Conservation (phyloP, 2,797 vertebrate species). For the Simalia tracyae region DNA sequence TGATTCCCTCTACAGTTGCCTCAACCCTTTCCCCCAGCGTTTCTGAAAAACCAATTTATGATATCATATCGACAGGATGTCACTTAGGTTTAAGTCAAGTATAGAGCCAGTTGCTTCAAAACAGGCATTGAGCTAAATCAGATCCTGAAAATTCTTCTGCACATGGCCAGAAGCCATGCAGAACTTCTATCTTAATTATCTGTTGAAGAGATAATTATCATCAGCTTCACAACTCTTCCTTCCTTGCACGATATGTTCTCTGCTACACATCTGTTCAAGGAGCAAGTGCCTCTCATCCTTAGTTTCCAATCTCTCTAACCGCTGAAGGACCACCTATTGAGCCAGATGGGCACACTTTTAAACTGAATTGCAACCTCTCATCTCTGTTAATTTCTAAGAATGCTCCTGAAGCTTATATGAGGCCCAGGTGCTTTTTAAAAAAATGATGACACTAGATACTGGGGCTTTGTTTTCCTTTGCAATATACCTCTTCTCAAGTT, state of each 20-base stretch:
- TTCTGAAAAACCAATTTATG: not conserved
- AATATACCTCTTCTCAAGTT: not conserved
- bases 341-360: not conserved
- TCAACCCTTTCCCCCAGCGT: not conserved
- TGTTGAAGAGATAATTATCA: not conserved
- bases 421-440: not conserved
- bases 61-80: slow-evolving; percentile 11
- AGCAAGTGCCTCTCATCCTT: not conserved
- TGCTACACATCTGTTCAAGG: not conserved
- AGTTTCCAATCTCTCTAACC: not conserved
- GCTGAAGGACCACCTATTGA: not conserved
- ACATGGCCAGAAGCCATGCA: not conserved
- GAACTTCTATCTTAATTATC: not conserved
- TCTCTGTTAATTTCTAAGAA: not conserved
- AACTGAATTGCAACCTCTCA: not conserved
- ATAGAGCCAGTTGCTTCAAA: not conserved
- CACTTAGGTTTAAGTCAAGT: not conserved
- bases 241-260: not conserved
- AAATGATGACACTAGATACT: not conserved
- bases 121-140: not conserved
- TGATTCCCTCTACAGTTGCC: not conserved
- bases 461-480: not conserved
- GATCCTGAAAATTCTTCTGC: not conserved
- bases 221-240: not conserved
- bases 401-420: not conserved